A percentile compares a stretch with the other conserved stretches of the same genome.
These are phyloP conservation scores for Rhinoraja longicauda DNA, from an alignment of 2,797 vertebrate genomes.

Conservation along the genomic window DNA sequence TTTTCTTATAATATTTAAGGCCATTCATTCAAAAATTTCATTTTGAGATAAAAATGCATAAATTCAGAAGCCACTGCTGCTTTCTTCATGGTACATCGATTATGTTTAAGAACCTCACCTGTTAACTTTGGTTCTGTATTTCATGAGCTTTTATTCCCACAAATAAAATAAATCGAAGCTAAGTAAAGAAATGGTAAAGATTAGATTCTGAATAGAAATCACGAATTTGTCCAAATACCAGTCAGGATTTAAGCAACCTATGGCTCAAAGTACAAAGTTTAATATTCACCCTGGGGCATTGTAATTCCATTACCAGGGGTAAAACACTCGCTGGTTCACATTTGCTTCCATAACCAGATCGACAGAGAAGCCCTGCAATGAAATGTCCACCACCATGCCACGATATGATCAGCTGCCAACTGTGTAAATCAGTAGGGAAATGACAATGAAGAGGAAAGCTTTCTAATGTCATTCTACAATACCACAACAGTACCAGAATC, in stretches of 20 bases:
- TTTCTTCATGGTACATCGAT: neutral
- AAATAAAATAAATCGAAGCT: neutral
- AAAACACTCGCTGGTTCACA: slow-evolving; percentile 83
- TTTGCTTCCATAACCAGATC: slow-evolving; percentile 74
- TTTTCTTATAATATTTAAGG: neutral
- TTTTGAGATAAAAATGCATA: neutral
- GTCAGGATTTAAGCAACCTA: neutral
- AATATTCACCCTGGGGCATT: slow-evolving; percentile 58
- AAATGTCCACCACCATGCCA: slow-evolving; percentile 77
- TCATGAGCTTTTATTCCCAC: neutral
- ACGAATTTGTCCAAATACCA: neutral
- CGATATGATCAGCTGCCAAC: slow-evolving; percentile 67
- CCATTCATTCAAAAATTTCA: neutral
- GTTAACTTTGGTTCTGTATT: neutral
- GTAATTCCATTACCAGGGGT: slow-evolving; percentile 77
- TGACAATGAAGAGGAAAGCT: neutral
- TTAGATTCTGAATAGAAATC: neutral
- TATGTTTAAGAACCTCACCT: neutral
- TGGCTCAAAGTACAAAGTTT: neutral
- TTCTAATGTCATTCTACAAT: neutral
- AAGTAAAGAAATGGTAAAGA: neutral
- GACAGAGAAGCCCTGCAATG: slow-evolving; percentile 74
- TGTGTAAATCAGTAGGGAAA: neutral
- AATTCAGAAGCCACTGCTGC: too few species aligned
- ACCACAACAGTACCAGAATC: neutral